These are phyloP conservation scores for Neolamprologus caudopunctatus DNA, from an alignment of 2,113 vertebrate species.

Conservation along the genomic window DNA sequence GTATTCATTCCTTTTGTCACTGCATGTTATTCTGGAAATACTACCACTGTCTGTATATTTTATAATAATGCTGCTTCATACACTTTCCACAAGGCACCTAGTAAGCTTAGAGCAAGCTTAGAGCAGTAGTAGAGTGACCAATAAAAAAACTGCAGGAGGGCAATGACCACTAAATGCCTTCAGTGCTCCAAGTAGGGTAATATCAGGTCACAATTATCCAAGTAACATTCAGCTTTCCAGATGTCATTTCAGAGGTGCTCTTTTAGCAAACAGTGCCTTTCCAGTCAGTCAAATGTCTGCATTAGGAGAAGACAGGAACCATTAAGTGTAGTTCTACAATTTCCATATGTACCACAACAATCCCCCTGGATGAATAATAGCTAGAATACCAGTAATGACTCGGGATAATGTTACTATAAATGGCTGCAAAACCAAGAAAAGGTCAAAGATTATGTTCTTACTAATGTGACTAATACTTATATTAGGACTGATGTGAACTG, in stretches of 20 bases:
- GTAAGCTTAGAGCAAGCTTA: not conserved
- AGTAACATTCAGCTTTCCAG: not conserved
- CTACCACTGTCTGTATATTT: not conserved
- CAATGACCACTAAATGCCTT: not conserved
- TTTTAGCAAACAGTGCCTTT: conserved; percentile 5
- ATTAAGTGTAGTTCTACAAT: conserved; percentile 15
- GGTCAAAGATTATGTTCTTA: conserved; percentile 4
- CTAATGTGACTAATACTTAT: conserved; percentile 19
- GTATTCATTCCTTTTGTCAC: not conserved
- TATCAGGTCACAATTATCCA: not conserved
- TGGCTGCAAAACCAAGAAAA: not conserved
- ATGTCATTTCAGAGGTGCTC: conserved; percentile 2
- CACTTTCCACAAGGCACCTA: not conserved
- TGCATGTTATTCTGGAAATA: not conserved
- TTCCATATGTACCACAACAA: conserved; percentile 3
- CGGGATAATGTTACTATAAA: conserved; percentile 9
- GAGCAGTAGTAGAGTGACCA: not conserved
- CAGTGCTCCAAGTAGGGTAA: not conserved
- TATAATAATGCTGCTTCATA: not conserved
- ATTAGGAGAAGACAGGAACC: conserved; percentile 34
- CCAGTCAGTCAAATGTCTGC: conserved; percentile 4
- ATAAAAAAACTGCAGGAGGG: not conserved
- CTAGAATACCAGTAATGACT: conserved; percentile 36
- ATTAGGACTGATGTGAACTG: not conserved
- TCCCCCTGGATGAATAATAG: conserved; percentile 33